Conservation (phyloP, 2,888 invertebrate species). For the Dendrolimus pini region DNA sequence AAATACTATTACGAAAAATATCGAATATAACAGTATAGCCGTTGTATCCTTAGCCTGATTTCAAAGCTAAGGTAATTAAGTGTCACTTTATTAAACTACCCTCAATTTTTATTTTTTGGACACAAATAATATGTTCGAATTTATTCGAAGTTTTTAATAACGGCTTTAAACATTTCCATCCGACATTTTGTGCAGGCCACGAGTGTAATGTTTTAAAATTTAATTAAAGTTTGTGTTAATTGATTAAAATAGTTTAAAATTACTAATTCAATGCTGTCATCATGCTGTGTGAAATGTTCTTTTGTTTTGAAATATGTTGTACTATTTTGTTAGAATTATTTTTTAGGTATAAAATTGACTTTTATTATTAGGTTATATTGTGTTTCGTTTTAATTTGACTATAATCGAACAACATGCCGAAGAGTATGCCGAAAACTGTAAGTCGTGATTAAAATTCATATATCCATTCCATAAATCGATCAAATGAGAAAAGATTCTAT, state of each 20-base stretch:
- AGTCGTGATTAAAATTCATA: not conserved
- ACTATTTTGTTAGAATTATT: not conserved
- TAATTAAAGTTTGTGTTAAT: not conserved
- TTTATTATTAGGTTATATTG: not conserved
- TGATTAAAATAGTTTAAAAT: not conserved
- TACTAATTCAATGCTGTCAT: not conserved
- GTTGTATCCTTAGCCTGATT: no score
- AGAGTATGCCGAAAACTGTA: slow-evolving; percentile 6
- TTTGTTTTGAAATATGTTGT: not conserved
- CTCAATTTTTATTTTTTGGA: not conserved
- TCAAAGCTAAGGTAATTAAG: no score
- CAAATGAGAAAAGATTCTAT: no score
- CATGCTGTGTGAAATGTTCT: not conserved
- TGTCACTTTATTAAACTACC: not conserved
- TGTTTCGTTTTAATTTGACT: no score
- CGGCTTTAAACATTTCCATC: not conserved
- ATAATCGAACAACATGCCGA: not conserved
- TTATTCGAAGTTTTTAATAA: not conserved
- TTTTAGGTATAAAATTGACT: not conserved
- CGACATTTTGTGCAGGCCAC: not conserved
- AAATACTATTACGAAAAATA: no score
- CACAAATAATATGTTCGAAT: not conserved
- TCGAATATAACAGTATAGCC: no score
- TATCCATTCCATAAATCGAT: no score
- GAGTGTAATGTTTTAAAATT: not conserved